Evolutionary conservation across 1,140 invertebrate genomes (phyloP).

Genomic region (Delia radicum): DNA sequence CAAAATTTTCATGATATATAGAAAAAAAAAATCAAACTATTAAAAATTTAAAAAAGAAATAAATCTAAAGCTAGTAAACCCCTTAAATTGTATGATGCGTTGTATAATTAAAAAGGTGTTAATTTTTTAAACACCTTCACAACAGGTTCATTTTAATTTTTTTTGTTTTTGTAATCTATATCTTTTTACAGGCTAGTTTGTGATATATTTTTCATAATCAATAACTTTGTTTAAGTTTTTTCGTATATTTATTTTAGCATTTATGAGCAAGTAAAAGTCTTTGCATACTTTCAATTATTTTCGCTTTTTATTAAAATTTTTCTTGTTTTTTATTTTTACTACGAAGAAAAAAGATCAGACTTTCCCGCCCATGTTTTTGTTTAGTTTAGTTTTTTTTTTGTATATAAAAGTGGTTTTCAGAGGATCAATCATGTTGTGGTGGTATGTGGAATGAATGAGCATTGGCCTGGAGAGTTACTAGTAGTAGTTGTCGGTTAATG

Average conservation of each 20-base stretch:
- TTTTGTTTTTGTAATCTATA: too few relatives aligned
- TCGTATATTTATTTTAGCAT: neutral
- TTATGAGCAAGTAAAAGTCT: neutral
- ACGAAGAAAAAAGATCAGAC: neutral
- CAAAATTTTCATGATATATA: too few relatives aligned
- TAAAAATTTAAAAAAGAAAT: too few relatives aligned
- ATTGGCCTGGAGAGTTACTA: neutral
- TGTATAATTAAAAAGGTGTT: neutral
- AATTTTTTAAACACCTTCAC: neutral
- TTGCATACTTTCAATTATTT: slow-evolving; percentile 5
- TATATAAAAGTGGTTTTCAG: too few relatives aligned
- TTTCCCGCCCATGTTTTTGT: neutral
- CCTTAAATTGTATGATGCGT: too few relatives aligned
- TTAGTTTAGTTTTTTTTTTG: neutral
- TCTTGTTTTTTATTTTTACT: neutral
- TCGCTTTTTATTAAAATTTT: neutral
- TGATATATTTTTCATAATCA: neutral
- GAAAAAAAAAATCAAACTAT: too few relatives aligned
- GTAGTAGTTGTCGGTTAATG: neutral
- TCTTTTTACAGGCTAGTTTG: neutral
- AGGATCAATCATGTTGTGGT: neutral
- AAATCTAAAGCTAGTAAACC: too few relatives aligned
- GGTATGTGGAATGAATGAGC: neutral
- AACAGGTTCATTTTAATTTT: neutral
- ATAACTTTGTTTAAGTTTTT: neutral